phyloP scores from a whole-genome alignment of 2,797 vertebrate species.

The Halcyon smyrnensis region DNA sequence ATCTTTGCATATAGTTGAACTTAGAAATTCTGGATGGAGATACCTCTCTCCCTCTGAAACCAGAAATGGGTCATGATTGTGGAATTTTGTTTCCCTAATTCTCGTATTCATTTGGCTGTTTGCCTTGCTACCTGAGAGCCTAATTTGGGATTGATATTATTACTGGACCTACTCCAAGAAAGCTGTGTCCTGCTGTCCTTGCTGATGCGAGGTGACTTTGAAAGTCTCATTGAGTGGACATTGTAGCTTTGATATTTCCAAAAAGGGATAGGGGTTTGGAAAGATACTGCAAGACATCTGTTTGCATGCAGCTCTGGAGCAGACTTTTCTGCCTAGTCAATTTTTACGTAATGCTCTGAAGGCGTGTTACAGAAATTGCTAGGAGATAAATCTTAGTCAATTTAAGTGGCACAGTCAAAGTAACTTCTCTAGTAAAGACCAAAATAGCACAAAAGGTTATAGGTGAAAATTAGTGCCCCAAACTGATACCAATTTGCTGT shows the following conservation, averaged over 20 bases:
- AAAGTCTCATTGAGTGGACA: neutral
- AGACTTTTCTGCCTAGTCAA: neutral
- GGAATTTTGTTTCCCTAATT: neutral
- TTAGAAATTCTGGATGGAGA: neutral
- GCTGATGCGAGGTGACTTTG: slow-evolving; percentile 4
- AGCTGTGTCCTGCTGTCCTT: neutral
- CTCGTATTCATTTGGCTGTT: neutral
- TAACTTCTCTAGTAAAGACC: neutral
- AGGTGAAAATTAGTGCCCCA: neutral
- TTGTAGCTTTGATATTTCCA: neutral
- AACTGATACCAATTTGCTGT: neutral
- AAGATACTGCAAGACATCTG: neutral
- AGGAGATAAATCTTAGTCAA: slow-evolving; percentile 21
- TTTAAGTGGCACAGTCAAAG: neutral
- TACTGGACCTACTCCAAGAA: neutral
- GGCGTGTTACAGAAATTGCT: neutral
- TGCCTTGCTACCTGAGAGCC: neutral
- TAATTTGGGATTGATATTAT: neutral
- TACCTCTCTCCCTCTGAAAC: neutral
- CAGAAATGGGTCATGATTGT: neutral
- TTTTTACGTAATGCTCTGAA: slow-evolving; percentile 5
- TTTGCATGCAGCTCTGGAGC: neutral
- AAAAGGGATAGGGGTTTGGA: neutral
- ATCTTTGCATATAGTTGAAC: neutral
- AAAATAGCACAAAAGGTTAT: slow-evolving; percentile 4